Base-by-base conservation (phyloP, 2,888 invertebrate genomes). In the Limenitis arthemis region DNA sequence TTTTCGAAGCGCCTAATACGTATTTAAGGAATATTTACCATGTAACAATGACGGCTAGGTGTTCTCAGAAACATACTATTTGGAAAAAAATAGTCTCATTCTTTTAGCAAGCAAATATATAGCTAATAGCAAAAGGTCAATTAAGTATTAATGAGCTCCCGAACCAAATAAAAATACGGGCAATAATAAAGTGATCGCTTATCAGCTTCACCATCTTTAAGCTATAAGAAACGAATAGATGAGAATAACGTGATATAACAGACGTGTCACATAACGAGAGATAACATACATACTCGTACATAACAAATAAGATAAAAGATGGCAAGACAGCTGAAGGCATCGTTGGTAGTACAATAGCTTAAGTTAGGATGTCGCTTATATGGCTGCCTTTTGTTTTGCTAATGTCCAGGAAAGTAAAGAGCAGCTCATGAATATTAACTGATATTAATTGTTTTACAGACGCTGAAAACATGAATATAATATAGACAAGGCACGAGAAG, bases 391-490 rank as follows among this genome's bases (percentile, higher is more conserved):
- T 85, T 85, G 79, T 85, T 75, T 79, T 80, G 79, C 66, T 77
- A 84, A 84, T 82, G 68, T 70, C 62, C 72, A 69, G 70, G 55
- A 52, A 70, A 51, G 49, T 49, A 50, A 34, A 39, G 47, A 55
- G 67, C 65, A 65, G 58, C 77, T 83, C 79, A 84, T 85, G 82
- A 84, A 85, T 85, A 84, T 80, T 82, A 77, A 82, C 63, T 61
- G 61, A 69, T 73, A 73, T 78, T 74, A 74, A 77, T 80, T 79
- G 77, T 83, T 77, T 73, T 69, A 65, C 61, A 67, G 63, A 72
- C 53, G 64, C 66, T 78, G 68, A 75, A 76, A 75, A 74, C 68
- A 68, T 69, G 66, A 62, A 58, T 59, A 70, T 70, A 68, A 70
- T 69, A 63, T 59, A 66, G 60, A 66, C 71, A 70, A 68, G 68